phyloP scores from a whole-genome alignment of 2,888 invertebrate genomes.

The Ormyrus nitidulus region DNA sequence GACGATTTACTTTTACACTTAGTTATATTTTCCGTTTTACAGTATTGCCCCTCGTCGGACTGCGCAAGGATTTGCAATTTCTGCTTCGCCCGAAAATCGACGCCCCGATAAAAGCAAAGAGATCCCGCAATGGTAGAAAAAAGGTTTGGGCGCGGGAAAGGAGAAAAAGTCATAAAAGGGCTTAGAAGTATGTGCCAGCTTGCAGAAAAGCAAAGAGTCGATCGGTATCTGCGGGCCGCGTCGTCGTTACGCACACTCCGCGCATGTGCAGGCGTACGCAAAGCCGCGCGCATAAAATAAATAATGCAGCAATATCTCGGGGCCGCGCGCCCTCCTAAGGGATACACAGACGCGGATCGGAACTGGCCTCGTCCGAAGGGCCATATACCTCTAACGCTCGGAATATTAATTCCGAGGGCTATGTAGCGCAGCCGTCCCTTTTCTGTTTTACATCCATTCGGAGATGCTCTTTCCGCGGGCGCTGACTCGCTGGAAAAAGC shows the following conservation, averaged over 20 bases:
- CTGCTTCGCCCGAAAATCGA: no score
- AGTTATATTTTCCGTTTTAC: no score
- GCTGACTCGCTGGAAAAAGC: constrained; percentile 9
- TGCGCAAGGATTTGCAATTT: no score
- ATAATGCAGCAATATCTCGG: constrained; percentile 49
- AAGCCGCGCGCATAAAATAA: constrained; percentile 46
- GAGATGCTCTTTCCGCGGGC: constrained; percentile 13
- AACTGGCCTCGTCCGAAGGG: no score
- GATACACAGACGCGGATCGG: not conserved
- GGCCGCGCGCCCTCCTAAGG: not conserved
- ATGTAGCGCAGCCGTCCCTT: constrained; percentile 26
- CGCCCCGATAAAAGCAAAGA: no score
- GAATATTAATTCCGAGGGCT: constrained; percentile 50
- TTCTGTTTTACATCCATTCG: constrained; percentile 50
- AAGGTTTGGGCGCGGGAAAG: not conserved
- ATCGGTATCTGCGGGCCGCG: constrained; percentile 44
- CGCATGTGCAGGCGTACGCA: no score
- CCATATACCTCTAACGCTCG: constrained; percentile 9
- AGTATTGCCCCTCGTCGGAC: no score
- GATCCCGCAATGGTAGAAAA: no score
- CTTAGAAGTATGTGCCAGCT: constrained; percentile 27
- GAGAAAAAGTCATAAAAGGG: constrained; percentile 28
- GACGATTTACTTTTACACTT: no score
- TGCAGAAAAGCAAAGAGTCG: constrained; percentile 45
- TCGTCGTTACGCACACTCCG: constrained; percentile 12